Conservation (phyloP, 2,113 vertebrate genomes). For the Cebus imitator region DNA sequence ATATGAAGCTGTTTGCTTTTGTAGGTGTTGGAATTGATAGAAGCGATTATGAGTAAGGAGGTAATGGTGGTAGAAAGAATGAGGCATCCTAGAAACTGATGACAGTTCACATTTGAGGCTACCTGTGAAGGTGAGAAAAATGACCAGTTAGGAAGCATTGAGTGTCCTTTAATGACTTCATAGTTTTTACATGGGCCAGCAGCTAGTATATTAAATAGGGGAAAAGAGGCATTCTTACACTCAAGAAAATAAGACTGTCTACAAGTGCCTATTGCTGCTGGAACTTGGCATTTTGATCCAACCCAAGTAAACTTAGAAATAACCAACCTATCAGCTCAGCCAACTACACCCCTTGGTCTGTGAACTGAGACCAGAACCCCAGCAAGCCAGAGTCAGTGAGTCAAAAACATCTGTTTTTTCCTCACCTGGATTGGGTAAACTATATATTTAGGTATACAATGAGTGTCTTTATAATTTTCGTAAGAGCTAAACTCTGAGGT, state of each 20-base stretch:
- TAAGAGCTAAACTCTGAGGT: conserved; percentile 47
- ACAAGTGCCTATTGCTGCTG: not conserved
- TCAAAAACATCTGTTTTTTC: not conserved
- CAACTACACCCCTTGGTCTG: not conserved
- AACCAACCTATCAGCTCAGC: not conserved
- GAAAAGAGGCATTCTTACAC: not conserved
- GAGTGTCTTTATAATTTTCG: conserved; percentile 62
- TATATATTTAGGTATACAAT: conserved; percentile 48
- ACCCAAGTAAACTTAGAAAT: not conserved
- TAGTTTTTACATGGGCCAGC: not conserved
- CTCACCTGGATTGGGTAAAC: not conserved
- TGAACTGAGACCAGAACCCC: not conserved
- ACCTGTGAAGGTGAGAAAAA: not conserved
- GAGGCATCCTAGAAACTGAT: not conserved
- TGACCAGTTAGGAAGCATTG: not conserved
- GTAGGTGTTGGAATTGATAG: not conserved
- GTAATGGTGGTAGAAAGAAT: not conserved
- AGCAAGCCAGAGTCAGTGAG: not conserved
- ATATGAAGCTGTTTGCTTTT: not conserved
- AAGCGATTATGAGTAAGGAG: not conserved
- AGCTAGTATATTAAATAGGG: not conserved
- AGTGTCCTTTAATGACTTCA: not conserved
- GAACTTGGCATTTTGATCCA: not conserved
- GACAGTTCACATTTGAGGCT: not conserved
- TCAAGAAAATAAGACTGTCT: not conserved